These are phyloP conservation scores for Pan troglodytes DNA, from an alignment of 2,113 vertebrate species.

Conservation along the genomic window DNA sequence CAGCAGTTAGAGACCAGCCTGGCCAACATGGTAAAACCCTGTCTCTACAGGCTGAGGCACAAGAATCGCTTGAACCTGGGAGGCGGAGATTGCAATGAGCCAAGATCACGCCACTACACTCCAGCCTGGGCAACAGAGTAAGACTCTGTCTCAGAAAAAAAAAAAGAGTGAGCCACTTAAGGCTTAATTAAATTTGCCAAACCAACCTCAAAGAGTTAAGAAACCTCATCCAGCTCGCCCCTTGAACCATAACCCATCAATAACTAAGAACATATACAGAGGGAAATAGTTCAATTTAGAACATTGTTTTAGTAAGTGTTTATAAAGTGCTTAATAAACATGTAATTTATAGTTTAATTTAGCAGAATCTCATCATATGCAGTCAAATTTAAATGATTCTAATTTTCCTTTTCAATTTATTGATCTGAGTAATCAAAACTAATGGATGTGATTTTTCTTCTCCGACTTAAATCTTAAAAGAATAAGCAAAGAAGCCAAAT, in stretches of 20 bases:
- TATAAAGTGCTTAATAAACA: background rate
- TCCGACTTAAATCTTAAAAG: conserved; percentile 38
- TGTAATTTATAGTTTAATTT: background rate
- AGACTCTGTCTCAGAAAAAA: too few species aligned
- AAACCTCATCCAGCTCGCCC: background rate
- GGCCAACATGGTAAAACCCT: too few species aligned
- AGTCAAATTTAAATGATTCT: conserved; percentile 39
- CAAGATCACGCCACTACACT: too few species aligned
- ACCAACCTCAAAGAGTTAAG: background rate
- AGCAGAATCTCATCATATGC: background rate
- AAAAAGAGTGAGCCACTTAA: background rate
- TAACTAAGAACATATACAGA: background rate
- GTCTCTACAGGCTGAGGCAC: too few species aligned
- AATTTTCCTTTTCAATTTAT: conserved; percentile 10
- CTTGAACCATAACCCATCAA: background rate
- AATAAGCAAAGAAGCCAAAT: conserved; percentile 3
- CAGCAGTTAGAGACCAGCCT: too few species aligned
- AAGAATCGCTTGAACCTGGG: too few species aligned
- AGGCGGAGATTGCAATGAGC: too few species aligned
- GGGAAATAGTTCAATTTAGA: background rate
- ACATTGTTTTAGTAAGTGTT: background rate
- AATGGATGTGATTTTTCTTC: background rate
- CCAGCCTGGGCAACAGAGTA: too few species aligned
- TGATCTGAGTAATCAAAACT: conserved; percentile 30
- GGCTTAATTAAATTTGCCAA: background rate